Evolutionary conservation across 2,113 vertebrate genomes (phyloP).

Genomic region (Bos taurus): DNA sequence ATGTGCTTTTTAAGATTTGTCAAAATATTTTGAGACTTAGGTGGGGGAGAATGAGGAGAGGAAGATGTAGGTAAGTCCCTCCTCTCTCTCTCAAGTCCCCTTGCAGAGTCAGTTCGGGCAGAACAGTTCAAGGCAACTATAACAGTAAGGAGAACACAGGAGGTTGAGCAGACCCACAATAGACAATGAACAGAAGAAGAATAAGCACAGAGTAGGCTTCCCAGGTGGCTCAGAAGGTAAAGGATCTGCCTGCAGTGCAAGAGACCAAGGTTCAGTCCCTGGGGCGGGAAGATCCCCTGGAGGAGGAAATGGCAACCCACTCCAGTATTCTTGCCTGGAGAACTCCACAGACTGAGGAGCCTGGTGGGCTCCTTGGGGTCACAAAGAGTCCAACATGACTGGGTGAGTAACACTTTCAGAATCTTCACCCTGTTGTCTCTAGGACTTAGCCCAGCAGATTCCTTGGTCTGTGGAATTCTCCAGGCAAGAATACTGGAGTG

Average conservation of each 20-base stretch:
- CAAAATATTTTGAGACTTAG: background rate
- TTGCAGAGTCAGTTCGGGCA: background rate
- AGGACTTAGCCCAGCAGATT: background rate
- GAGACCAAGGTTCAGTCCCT: background rate
- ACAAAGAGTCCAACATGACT: background rate
- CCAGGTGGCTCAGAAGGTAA: background rate
- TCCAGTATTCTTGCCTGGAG: background rate
- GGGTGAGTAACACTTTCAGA: background rate
- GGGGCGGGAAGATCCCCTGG: background rate
- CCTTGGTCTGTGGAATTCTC: background rate
- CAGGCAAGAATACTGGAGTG: background rate
- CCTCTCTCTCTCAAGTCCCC: too few species aligned
- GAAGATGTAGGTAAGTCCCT: background rate
- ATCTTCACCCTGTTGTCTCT: background rate
- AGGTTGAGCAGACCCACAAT: background rate
- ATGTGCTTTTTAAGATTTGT: background rate
- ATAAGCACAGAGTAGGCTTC: background rate
- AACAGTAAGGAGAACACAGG: background rate
- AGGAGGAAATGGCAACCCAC: background rate
- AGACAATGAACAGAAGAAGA: background rate
- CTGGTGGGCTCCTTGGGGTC: background rate
- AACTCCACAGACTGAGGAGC: background rate
- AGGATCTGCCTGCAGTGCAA: background rate
- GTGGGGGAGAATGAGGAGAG: background rate
- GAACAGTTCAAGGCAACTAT: background rate